These are phyloP conservation scores for Parelbella ahira DNA, from an alignment of 2,888 invertebrate genomes.

Conservation along the genomic window DNA sequence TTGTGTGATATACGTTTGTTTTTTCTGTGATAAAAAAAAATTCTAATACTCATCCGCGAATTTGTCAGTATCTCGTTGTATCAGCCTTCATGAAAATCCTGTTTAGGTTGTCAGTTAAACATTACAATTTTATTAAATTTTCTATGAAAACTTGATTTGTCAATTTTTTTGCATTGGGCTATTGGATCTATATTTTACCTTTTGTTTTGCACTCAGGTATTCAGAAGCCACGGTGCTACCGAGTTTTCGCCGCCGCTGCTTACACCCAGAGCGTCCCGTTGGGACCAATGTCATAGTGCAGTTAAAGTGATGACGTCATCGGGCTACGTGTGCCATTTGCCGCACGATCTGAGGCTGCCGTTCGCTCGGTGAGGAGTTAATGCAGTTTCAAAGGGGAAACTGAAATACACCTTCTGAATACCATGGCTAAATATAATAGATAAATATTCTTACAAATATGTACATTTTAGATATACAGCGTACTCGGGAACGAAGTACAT, in stretches of 20 bases:
- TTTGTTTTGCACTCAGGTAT: conserved; percentile 61
- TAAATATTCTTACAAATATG: too few relatives aligned
- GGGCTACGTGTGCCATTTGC: conserved; percentile 91
- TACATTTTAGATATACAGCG: conserved; percentile 86
- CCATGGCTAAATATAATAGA: too few relatives aligned
- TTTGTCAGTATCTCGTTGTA: too few relatives aligned
- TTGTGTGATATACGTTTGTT: too few relatives aligned
- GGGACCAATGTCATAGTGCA: conserved; percentile 80
- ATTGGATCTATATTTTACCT: too few relatives aligned
- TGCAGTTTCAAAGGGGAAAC: background rate
- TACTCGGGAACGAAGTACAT: conserved; percentile 88
- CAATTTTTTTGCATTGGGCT: too few relatives aligned
- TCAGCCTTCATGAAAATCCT: too few relatives aligned
- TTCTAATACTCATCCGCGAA: too few relatives aligned
- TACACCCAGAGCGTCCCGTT: conserved; percentile 85
- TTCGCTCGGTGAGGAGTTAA: conserved; percentile 61
- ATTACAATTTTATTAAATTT: too few relatives aligned
- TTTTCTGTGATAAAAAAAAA: too few relatives aligned
- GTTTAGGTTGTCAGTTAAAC: too few relatives aligned
- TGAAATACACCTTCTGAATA: background rate
- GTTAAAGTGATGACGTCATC: conserved; percentile 93
- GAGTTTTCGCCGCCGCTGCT: conserved; percentile 89
- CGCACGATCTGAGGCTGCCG: conserved; percentile 87
- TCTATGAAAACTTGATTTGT: too few relatives aligned
- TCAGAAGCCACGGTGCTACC: conserved; percentile 89